A percentile compares a stretch with the other conserved stretches of the same genome.
These are phyloP conservation scores for Agonopterix heracliana DNA, from an alignment of 2,888 invertebrate genomes.

Conservation along the genomic window DNA sequence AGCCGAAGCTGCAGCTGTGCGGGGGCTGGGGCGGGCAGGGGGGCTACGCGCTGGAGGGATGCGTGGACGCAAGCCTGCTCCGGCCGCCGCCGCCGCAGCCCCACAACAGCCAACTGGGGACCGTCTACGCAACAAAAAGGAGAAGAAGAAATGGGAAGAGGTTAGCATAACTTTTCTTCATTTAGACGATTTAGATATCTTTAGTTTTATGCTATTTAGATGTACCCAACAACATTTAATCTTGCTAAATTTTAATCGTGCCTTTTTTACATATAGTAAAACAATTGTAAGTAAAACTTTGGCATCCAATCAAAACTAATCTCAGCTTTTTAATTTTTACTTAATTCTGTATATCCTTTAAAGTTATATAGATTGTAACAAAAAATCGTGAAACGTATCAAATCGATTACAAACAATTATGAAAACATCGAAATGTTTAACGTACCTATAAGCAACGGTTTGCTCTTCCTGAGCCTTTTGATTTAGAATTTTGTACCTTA, in stretches of 20 bases:
- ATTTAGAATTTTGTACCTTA: slow-evolving; percentile 2
- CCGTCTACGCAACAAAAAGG: slow-evolving; percentile 97
- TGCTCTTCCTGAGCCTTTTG: background rate
- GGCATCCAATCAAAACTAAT: too few species aligned
- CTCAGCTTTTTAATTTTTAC: too few species aligned
- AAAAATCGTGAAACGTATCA: slow-evolving; percentile 43
- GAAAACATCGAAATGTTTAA: background rate
- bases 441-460: background rate
- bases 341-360: too few species aligned
- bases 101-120: slow-evolving; percentile 91
- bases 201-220: too few species aligned
- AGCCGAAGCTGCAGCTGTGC: slow-evolving; percentile 66
- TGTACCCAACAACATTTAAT: too few species aligned
- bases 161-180: slow-evolving; percentile 68
- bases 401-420: slow-evolving; percentile 43
- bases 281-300: too few species aligned
- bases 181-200: slow-evolving; percentile 4
- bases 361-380: slow-evolving; percentile 17
- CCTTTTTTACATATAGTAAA: too few species aligned
- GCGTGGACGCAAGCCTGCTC: slow-evolving; percentile 84
- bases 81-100: slow-evolving; percentile 87
- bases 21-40: slow-evolving; percentile 62
- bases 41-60: slow-evolving; percentile 79
- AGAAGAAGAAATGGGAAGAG: slow-evolving; percentile 97
- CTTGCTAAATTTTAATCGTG: too few species aligned